Evolutionary conservation across 2,113 vertebrate genomes (phyloP), one percentile per base, ranked within the genome.

Genomic region (Caranx melampygus): DNA sequence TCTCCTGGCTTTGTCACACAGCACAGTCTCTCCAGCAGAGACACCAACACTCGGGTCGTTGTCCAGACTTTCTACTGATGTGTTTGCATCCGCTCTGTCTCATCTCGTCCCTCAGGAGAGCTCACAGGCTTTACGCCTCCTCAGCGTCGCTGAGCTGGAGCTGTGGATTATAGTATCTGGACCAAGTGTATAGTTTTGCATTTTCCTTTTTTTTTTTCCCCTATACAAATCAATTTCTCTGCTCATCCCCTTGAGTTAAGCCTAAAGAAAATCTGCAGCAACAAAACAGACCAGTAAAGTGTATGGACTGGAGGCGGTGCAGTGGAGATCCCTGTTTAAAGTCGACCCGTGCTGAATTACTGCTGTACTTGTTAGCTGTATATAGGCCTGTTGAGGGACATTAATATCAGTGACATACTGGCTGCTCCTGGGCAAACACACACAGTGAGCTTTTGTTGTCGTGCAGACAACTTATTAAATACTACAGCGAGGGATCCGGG

Each of bases 21-120:
- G 64, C 60, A 21, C 5, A 6, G 35, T 3, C 0, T 35, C 14
- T 61, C 9, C 57, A 21, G n/a, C 55, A 49, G 62, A 6, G 67
- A 16, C 44, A n/a, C 52, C 16, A 3, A 51, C 58, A 31, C 5
- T 18, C 45, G 14, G 33, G 33, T 31, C 60, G 3, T 37, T 71
- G 34, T 67, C 15, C 18, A 5, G 34, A 13, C 18, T 58, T 3
- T 45, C 31, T 33, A 14, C 67, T 72, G 3, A 33, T 34, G 31
- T 3, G n/a, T 62, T 62, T 33, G 31, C n/a, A 40, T 21, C 5
- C 6, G 45, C 34, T 83, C 31, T 33, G 72, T 77, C 75, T 77
- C 68, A 59, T 72, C 49, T 33, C 34, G 71, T 78, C 80, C 74
- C 72, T 85, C 75, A 61, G 47, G 12, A 75, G 40, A 72, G 65